These are phyloP conservation scores for Tenebrosternarchus preto DNA, from an alignment of 2,113 vertebrate genomes.

Conservation along the genomic window DNA sequence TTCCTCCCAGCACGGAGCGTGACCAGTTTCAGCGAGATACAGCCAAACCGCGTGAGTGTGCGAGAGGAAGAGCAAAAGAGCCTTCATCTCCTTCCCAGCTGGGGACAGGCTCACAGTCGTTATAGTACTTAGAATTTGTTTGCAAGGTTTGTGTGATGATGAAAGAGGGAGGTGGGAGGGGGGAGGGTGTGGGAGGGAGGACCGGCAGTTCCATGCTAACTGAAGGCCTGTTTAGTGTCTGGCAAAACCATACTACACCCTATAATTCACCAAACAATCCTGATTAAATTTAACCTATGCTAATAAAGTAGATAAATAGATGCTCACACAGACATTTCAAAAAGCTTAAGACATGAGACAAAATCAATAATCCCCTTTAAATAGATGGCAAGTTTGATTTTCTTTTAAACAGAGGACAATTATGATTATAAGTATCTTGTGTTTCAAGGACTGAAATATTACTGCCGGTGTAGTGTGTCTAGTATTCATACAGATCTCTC, in stretches of 20 bases:
- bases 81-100: slow-evolving; percentile 11
- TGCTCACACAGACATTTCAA: neutral
- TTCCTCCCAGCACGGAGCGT: neutral
- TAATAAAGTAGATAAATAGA: neutral
- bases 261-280: neutral
- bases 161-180: neutral
- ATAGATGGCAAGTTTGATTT: neutral
- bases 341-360: neutral
- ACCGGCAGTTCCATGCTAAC: neutral
- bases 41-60: neutral
- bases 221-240: neutral
- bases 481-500: neutral
- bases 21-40: slow-evolving; percentile 1
- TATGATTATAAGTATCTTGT: neutral
- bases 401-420: neutral
- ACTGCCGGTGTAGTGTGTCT: neutral
- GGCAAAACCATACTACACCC: neutral
- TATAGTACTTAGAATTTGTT: neutral
- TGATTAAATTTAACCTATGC: neutral
- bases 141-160: slow-evolving; percentile 1
- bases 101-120: neutral
- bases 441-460: neutral
- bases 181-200: neutral
- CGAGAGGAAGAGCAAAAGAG: neutral
- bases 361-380: neutral